These are phyloP conservation scores for Pollenia griseotomentosa DNA, from an alignment of 2,888 invertebrate genomes.

Conservation along the genomic window DNA sequence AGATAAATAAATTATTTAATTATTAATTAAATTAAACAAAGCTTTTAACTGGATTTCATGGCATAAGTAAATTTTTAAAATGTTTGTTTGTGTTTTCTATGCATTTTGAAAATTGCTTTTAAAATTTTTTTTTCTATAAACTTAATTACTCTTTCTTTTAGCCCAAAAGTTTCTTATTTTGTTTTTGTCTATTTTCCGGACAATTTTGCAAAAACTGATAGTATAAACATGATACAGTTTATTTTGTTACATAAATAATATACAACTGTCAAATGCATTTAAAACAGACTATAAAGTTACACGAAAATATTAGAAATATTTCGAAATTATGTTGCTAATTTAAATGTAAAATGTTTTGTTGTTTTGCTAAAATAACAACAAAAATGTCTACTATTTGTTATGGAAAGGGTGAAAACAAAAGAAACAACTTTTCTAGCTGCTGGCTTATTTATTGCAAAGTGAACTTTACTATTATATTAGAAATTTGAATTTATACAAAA, in stretches of 20 bases:
- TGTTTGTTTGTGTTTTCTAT: background rate
- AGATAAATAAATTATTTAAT: conserved; percentile 11
- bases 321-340: background rate
- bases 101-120: background rate
- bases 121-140: background rate
- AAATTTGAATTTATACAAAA: background rate
- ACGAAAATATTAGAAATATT: background rate
- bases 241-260: conserved; percentile 10
- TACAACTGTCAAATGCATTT: conserved; percentile 29
- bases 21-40: too few relatives aligned
- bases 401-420: background rate
- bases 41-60: too few relatives aligned
- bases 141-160: conserved; percentile 19
- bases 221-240: background rate
- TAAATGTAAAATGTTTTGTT: background rate
- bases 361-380: background rate
- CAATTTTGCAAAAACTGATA: background rate
- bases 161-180: background rate
- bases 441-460: conserved; percentile 26
- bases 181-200: conserved; percentile 5
- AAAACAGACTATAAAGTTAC: background rate
- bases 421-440: conserved; percentile 11
- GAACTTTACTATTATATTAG: conserved; percentile 5
- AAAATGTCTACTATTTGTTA: background rate
- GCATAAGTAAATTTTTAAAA: conserved; percentile 7